Evolutionary conservation across 2,797 vertebrate genomes (phyloP), one percentile per base, ranked within the genome.

Genomic region (Esox masquinongy): DNA sequence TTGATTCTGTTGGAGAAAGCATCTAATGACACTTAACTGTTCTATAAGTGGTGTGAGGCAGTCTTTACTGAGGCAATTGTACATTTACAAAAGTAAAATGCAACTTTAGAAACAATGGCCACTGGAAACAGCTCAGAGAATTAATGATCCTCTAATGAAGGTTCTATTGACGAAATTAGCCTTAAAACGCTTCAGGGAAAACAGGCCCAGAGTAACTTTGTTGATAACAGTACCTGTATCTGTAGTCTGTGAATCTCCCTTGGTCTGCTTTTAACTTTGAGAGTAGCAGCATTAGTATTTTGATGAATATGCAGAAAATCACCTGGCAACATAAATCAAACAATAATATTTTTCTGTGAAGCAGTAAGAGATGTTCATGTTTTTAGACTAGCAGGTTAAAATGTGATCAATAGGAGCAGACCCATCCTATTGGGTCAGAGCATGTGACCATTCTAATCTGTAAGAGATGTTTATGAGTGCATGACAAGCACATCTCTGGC

Each of bases 231-330:
- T 89, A 99, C 98, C 98, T 98, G 95, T 97, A 97, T 90, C 96
- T 97, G 90, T 99, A 99, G 88, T 99, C 96, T 8, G 94, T 95
- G 77, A 97, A 98, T 81, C 92, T 96, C 90, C 95, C 92, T 87
- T 97, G 96, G 83, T 97, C 95, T 47, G 97, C 97, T 91, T 96
- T 97, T 72, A 99, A 93, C 85, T 99, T 99, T 73, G 97, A 97
- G 80, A 97, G 92, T 78, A 99, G 86, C 88, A 99, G 93, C 89
- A 94, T 95, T 83, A 99, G 92, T 43, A 99, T 97, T 91, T 96
- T 98, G 84, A 99, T 91, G 89, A 99, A 98, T 84, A 99, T 96
- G 78, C 90, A 94, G 82, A 98, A 97, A 89, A 98, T 97, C 26
- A 99, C 92, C 98, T 99, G 43, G 56, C 56, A 61, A 61, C 56